Evolutionary conservation across 1,140 invertebrate genomes (phyloP).

Genomic region (Lethocerus indicus): DNA sequence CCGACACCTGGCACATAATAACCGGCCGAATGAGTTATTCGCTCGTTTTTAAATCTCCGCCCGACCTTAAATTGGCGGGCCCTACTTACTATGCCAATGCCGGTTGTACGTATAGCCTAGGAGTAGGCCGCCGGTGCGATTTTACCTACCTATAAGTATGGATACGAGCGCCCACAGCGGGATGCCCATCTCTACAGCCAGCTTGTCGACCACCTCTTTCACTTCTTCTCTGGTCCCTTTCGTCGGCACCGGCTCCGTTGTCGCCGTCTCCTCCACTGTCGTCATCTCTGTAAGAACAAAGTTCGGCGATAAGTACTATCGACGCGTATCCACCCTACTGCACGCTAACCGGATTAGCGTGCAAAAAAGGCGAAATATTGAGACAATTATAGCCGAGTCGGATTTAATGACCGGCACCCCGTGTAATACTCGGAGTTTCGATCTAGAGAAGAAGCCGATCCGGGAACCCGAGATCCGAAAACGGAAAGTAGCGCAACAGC

Average conservation of each 20-base stretch:
- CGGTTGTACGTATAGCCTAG: background rate
- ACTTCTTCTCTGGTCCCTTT: constrained; percentile 18
- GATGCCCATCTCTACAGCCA: constrained; percentile 43
- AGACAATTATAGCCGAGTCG: too few species aligned
- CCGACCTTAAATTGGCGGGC: background rate
- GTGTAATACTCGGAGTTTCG: too few species aligned
- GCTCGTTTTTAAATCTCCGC: background rate
- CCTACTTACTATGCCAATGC: background rate
- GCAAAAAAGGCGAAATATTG: too few species aligned
- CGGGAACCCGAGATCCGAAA: too few species aligned
- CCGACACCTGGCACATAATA: constrained; percentile 32
- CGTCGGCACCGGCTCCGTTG: constrained; percentile 13
- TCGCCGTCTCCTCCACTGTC: constrained; percentile 2
- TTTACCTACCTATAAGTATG: constrained; percentile 42
- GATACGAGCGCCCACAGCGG: constrained; percentile 53
- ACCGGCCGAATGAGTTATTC: background rate
- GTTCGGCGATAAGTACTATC: too few species aligned
- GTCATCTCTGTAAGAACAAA: constrained; percentile 1
- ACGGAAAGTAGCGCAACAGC: too few species aligned
- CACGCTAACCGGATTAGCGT: too few species aligned
- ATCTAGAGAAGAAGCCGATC: too few species aligned
- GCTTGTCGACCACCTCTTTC: constrained; percentile 27
- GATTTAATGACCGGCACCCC: too few species aligned
- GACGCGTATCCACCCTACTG: too few species aligned
- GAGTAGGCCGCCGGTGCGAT: background rate